Evolutionary conservation across 2,888 invertebrate genomes (phyloP), one percentile per base, ranked within the genome.

Genomic region (Notodonta ziczac): DNA sequence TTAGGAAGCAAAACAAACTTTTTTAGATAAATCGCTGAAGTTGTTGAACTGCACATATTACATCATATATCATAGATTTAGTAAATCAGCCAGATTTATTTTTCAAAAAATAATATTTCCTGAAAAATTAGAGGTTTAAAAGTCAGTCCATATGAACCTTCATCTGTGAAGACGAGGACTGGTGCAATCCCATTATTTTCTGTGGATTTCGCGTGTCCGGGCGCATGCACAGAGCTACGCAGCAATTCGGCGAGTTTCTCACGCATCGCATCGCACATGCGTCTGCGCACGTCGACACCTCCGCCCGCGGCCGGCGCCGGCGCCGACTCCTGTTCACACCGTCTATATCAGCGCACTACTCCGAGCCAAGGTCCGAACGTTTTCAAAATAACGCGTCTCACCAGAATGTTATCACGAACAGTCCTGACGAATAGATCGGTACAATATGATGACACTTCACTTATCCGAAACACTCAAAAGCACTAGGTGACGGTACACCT

Each of bases 241-340:
- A 93, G 78, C 72, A 91, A 81, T 70, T 87, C 84, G 74, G 90
- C 80, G 70, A 92, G 85, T 86, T 89, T 91, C 70, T 91, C 92
- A 69, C 90, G 93, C 93, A 93, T 93, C 87, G 85, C 93, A 91
- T 91, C 88, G 88, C 89, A 86, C 87, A 87, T 87, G 83, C 86
- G 83, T 72, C 67, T 80, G 67, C 69, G 65, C 78, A 67, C 78
- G 73, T 70, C 70, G 60, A 63, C 69, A 64, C 60, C 68, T 52
- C 63, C 58, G 42, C 72, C 62, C 81, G 63, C 69, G 67, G 59
- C 78, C 72, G 76, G 76, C 79, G 72, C 76, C 83, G 84, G 86
- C 87, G 88, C 86, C 86, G 84, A 83, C 85, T 76, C 77, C 80
- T 76, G 66, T 71, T 68, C 71, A 72, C 77, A 63, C 62, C 68